phyloP scores from a whole-genome alignment of 2,113 vertebrate genomes.

The Esox niger region DNA sequence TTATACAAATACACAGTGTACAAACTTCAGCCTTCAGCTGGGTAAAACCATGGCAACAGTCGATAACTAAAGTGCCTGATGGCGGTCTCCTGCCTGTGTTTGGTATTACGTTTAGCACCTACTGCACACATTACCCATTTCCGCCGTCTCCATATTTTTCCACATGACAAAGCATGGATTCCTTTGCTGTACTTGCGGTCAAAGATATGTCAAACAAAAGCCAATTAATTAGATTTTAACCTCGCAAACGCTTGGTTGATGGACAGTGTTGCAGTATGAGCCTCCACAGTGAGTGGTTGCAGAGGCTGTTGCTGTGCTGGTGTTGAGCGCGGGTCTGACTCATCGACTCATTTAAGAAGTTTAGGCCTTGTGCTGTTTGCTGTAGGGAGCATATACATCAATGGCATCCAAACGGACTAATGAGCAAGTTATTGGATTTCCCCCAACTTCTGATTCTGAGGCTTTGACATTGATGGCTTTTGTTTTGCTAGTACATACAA shows the following conservation, averaged over 20 bases:
- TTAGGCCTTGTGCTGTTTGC: constrained; percentile 41
- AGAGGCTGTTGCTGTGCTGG: constrained; percentile 7
- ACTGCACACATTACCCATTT: too few species aligned
- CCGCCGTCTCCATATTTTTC: too few species aligned
- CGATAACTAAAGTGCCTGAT: too few species aligned
- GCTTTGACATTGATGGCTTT: constrained; percentile 29
- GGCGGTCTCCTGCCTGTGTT: too few species aligned
- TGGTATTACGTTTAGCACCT: too few species aligned
- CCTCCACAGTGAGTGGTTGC: neutral
- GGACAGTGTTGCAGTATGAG: constrained; percentile 31
- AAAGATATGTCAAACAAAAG: constrained; percentile 39
- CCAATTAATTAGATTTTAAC: constrained; percentile 34
- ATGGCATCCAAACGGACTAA: constrained; percentile 44
- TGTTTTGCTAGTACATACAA: constrained; percentile 23
- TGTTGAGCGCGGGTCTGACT: constrained; percentile 43
- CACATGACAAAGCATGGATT: too few species aligned
- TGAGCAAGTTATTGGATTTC: constrained; percentile 56
- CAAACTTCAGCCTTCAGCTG: too few species aligned
- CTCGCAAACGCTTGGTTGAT: constrained; percentile 41
- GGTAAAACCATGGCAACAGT: too few species aligned
- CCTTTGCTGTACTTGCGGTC: too few species aligned
- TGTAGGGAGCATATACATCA: constrained; percentile 47
- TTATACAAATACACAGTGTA: too few species aligned
- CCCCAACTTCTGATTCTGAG: constrained; percentile 2
- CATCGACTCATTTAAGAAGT: constrained; percentile 43